Base-by-base conservation (phyloP, 2,113 vertebrate genomes). In the Euleptes europaea region DNA sequence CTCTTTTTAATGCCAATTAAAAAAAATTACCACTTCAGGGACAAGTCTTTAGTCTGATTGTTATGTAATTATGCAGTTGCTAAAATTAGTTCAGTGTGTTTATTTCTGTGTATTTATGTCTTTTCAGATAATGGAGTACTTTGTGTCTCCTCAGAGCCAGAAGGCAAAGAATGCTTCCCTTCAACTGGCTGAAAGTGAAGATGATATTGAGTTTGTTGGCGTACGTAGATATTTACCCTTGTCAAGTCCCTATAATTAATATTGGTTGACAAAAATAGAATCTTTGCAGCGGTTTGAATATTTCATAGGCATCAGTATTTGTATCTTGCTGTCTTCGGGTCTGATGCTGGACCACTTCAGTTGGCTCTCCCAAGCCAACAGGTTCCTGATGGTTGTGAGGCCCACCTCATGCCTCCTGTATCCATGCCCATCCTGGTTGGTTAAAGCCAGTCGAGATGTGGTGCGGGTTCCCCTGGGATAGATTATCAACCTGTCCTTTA, bases 141-240 rank as follows among this genome's bases (percentile, higher is more conserved):
- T 0, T 47, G 85, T n/a, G 44, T 79, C 94, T 69, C 13, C 77
- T 4, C 72, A 8, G 3, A 1, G 33, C 70, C 2, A 0, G 26
- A 60, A 17, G 42, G 14, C 9, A 0, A 81, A 87, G 71, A 84
- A 85, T 38, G 80, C 87, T 9, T 76, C 88, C 0, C 1, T 88
- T 3, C 0, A 66, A 51, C 44, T 44, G 76, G 91, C 94, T 66
- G 93, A 94, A 74, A 95, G 95, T 17, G 97, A 97, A 85, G 95
- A 97, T 2, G 97, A 97, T 51, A 94, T 96, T 80, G 92, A 95
- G 88, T 97, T 97, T 5, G 26, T 96, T 86, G 86, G 93, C 91
- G 96, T 97, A 94, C 94, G 95, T 96, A 94, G 49, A 35, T 0
- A 1, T 57, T 23, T 14, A 10, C 1, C 5, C 15, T 49, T 51